Conservation (phyloP, 2,797 vertebrate species). For the Limosa lapponica region DNA sequence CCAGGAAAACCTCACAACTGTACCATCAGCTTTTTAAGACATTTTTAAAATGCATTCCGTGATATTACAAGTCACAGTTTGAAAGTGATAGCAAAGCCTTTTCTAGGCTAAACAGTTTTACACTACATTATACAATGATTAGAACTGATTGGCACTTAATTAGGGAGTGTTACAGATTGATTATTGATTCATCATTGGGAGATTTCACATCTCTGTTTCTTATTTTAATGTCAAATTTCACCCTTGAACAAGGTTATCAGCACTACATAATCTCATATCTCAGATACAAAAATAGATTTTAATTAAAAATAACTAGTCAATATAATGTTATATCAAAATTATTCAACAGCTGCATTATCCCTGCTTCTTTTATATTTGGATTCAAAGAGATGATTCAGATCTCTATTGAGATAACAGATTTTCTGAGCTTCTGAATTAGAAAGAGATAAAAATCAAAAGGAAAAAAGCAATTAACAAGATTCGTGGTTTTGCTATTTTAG, state of each 20-base stretch:
- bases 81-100: not conserved
- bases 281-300: not conserved
- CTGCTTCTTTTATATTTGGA: not conserved
- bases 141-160: not conserved
- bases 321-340: not conserved
- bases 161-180: constrained; percentile 3
- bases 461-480: not conserved
- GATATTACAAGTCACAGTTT: not conserved
- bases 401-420: not conserved
- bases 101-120: not conserved
- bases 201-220: not conserved
- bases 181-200: constrained; percentile 28
- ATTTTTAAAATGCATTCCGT: not conserved
- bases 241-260: constrained; percentile 1
- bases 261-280: not conserved
- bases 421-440: not conserved
- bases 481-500: not conserved
- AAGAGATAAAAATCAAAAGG: not conserved
- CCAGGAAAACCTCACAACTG: not conserved
- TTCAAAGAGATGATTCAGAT: not conserved
- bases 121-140: not conserved
- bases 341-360: not conserved
- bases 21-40: not conserved
- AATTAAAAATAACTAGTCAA: not conserved
- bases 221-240: constrained; percentile 1